phyloP scores from a whole-genome alignment of 2,888 invertebrate species.

The Luperina testacea region DNA sequence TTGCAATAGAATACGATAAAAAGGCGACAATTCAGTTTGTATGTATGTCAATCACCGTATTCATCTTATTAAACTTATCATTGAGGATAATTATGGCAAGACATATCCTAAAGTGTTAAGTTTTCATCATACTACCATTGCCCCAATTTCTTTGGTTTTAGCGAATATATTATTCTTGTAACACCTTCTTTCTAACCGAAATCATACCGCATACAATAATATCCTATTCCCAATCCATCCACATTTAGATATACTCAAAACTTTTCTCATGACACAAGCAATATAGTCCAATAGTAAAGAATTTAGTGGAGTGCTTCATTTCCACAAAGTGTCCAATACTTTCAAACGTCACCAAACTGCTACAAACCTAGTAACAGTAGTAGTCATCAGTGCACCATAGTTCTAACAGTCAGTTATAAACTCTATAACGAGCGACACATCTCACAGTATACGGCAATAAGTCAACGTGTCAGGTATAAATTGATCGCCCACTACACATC shows the following conservation, averaged over 20 bases:
- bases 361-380: not conserved
- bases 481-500: constrained; percentile 41
- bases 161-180: not conserved
- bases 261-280: not conserved
- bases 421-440: constrained; percentile 34
- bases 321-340: not conserved
- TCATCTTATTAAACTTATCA: not conserved
- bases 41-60: not conserved
- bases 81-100: too few relatives aligned
- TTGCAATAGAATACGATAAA: not conserved
- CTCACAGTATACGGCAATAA: constrained; percentile 24
- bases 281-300: not conserved
- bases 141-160: not conserved
- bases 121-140: not conserved
- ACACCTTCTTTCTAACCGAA: not conserved
- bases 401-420: constrained; percentile 7
- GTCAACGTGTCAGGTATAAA: constrained; percentile 38
- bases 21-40: not conserved
- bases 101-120: not conserved
- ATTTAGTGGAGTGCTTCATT: not conserved
- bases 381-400: constrained; percentile 3
- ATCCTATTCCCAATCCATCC: not conserved
- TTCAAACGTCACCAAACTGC: not conserved
- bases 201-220: not conserved
- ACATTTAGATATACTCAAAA: not conserved